Evolutionary conservation across 2,888 invertebrate species (phyloP).

Genomic region (Pinctada fucata): DNA sequence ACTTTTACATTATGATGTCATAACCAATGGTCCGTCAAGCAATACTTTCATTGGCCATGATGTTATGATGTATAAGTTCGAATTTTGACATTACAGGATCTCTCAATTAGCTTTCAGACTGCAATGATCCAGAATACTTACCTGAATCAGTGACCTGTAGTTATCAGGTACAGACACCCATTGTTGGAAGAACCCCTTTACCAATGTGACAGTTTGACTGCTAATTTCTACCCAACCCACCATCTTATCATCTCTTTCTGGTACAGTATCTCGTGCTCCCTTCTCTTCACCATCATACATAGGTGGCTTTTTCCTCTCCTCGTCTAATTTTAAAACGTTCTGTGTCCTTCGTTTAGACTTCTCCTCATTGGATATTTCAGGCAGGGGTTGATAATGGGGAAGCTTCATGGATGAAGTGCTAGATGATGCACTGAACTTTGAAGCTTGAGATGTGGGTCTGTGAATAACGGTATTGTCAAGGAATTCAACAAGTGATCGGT

Average conservation of each 20-base stretch:
- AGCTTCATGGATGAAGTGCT: slow-evolving; percentile 45
- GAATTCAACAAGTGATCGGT: slow-evolving; percentile 68
- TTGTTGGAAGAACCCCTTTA: slow-evolving; percentile 68
- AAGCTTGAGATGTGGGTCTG: slow-evolving; percentile 63
- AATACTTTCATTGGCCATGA: no score
- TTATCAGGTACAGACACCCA: slow-evolving; percentile 68
- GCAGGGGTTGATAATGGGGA: slow-evolving; percentile 64
- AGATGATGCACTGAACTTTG: slow-evolving; percentile 55
- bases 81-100: no score
- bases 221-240: slow-evolving; percentile 48
- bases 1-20: no score
- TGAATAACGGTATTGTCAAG: slow-evolving; percentile 73
- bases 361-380: slow-evolving; percentile 50
- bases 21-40: no score
- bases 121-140: slow-evolving; percentile 16
- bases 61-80: no score
- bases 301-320: slow-evolving; percentile 44
- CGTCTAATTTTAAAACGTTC: slow-evolving; percentile 56
- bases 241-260: slow-evolving; percentile 53
- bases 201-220: slow-evolving; percentile 61
- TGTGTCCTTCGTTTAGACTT: slow-evolving; percentile 30
- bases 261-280: slow-evolving; percentile 34
- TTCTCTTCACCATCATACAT: slow-evolving; percentile 44
- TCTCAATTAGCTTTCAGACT: no score
- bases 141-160: slow-evolving; percentile 57